Conservation (phyloP, 2,113 vertebrate genomes). For the Herpailurus yagouaroundi region DNA sequence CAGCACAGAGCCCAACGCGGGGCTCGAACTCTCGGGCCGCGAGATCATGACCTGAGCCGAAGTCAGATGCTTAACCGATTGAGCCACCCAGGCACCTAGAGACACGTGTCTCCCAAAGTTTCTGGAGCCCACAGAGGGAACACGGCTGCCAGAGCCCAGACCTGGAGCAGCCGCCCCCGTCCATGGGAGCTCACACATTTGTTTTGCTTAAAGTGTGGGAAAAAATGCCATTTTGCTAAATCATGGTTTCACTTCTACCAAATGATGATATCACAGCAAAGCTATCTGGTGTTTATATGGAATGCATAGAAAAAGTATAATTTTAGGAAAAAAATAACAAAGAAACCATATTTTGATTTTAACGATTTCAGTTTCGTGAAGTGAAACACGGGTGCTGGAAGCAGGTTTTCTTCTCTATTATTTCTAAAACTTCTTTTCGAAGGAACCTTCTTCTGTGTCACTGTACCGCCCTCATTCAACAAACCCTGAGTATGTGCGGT, state of each 20-base stretch:
- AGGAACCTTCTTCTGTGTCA: not conserved
- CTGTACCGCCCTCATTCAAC: not conserved
- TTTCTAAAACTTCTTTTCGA: conserved; percentile 26
- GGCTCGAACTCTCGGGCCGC: accelerated
- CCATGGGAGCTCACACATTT: not conserved
- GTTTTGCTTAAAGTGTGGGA: not conserved
- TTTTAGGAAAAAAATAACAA: conserved; percentile 30
- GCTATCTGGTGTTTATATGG: not conserved
- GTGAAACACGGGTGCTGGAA: not conserved
- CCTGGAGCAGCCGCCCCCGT: too few relatives aligned
- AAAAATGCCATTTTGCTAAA: not conserved
- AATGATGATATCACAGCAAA: not conserved
- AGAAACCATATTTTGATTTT: not conserved
- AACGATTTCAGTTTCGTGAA: conserved; percentile 35
- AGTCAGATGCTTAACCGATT: too few relatives aligned
- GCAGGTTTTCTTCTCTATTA: not conserved
- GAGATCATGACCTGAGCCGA: too few relatives aligned
- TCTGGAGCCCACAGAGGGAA: not conserved
- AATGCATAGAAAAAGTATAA: not conserved
- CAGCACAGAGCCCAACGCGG: too few relatives aligned
- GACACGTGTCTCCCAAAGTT: not conserved
- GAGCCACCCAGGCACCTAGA: too few relatives aligned
- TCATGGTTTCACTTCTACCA: conserved; percentile 26
- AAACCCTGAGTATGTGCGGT: accelerated
- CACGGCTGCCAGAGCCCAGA: accelerated